Conservation (phyloP, 2,888 invertebrate species). For the Parnassius glacialis region DNA sequence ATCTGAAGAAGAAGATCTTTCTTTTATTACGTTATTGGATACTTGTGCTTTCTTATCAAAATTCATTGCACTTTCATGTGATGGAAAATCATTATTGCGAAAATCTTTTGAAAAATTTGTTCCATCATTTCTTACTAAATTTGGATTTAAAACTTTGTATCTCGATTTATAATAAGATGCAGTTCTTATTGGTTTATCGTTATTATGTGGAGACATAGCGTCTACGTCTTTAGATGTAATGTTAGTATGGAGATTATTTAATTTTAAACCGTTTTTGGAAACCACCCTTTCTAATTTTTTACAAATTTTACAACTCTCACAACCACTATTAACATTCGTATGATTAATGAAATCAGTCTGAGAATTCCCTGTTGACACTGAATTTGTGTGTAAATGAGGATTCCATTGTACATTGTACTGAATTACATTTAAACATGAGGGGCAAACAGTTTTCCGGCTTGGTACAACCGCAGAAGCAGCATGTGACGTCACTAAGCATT, state of each 20-base stretch:
- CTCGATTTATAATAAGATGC: not conserved
- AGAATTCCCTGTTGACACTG: not conserved
- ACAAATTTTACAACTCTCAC: not conserved
- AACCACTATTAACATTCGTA: not conserved
- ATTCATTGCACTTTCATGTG: not conserved
- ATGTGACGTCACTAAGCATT: constrained; percentile 17
- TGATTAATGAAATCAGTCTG: not conserved
- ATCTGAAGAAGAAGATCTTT: not conserved
- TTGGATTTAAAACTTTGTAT: not conserved
- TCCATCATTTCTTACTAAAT: not conserved
- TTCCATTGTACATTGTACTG: constrained; percentile 1
- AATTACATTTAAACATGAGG: not conserved
- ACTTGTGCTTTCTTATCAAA: not conserved
- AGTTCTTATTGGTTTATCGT: not conserved
- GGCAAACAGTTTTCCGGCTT: not conserved
- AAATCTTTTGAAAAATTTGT: not conserved
- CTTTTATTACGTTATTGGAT: not conserved
- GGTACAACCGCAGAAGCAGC: not conserved
- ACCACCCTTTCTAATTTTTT: not conserved
- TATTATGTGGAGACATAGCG: not conserved
- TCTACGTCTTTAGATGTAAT: not conserved
- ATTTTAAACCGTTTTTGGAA: constrained; percentile 1
- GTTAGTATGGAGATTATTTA: not conserved
- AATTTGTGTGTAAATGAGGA: not conserved
- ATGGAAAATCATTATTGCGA: not conserved